phyloP scores from a whole-genome alignment of 2,113 vertebrate species.

The Salvator merianae region DNA sequence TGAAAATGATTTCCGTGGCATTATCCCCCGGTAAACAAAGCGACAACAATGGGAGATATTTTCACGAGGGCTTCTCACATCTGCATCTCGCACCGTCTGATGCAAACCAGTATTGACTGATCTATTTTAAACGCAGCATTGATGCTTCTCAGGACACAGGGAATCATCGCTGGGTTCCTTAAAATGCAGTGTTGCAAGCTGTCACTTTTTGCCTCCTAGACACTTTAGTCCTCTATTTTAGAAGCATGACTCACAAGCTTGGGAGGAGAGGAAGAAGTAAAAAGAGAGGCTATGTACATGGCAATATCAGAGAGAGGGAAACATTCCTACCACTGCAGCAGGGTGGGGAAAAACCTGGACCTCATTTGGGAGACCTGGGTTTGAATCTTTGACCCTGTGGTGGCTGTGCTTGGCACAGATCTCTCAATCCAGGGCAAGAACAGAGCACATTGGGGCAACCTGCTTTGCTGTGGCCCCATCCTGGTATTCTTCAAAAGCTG shows the following conservation, averaged over 20 bases:
- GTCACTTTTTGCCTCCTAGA: conserved; percentile 23
- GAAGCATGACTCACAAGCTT: conserved; percentile 1
- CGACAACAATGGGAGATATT: not conserved
- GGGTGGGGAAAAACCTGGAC: not conserved
- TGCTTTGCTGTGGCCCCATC: too few relatives aligned
- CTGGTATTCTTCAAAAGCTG: too few relatives aligned
- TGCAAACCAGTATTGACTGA: conserved; percentile 12
- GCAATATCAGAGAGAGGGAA: not conserved
- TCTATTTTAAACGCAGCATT: conserved; percentile 9
- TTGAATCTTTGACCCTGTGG: not conserved
- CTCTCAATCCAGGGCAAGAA: too few relatives aligned
- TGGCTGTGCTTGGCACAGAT: too few relatives aligned
- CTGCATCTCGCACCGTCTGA: not conserved
- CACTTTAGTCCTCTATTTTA: conserved; percentile 10
- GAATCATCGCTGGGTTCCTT: not conserved
- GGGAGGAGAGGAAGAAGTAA: too few relatives aligned
- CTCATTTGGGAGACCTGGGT: not conserved
- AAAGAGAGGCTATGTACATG: not conserved
- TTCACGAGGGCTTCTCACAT: not conserved
- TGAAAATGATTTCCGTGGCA: not conserved
- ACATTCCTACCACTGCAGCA: not conserved
- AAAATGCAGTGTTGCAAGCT: conserved; percentile 19
- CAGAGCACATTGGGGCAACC: too few relatives aligned
- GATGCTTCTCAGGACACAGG: not conserved
- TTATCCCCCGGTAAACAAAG: not conserved